Base-by-base conservation (phyloP, 2,113 vertebrate species). In the Myrmecobius fasciatus region DNA sequence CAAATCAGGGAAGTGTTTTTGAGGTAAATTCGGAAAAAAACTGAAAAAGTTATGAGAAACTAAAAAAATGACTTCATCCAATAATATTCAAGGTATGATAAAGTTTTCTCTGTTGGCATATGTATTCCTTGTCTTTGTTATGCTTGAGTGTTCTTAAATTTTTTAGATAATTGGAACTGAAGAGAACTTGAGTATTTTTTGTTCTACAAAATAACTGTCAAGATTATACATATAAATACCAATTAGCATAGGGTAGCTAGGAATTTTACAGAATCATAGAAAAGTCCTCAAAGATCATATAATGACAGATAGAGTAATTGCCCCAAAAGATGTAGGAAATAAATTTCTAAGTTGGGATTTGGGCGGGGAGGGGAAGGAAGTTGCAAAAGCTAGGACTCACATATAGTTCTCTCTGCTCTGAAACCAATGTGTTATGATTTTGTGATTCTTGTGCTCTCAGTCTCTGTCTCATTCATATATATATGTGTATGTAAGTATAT, bases 1-100 rank as follows among this genome's bases (percentile, higher is more conserved):
- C 92, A 97, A 92, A 92, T 1, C 25, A 20, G 24, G 24, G 93
- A 96, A 53, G 91, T 48, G 47, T 89, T 97, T 97, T 24, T 43
- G 48, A 89, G 22, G 2, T 83, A 93, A 75, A 92, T 49, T 95
- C 20, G 48, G 56, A 96, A 95, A 92, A 43, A 36, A 43, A 43
- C 1, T 22, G 36, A 83, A 83, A 43, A 83, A 22, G 10, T 1
- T 95, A 90, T 25, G 54, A 60, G 36, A 96, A 43, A 0, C 25
- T 60, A 0, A 95, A 92, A 91, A n/a, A 46, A 26, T 0, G 22
- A 94, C 75, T 20, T 14, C 26, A 54, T 96, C 0, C 52, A 95
- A 0, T 67, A 89, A 31, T 3, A 89, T 83, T 93, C 67, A 52
- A 96, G 2, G n/a, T 0, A 56, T 90, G 7, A 24, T 56, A 8